phyloP scores from a whole-genome alignment of 2,888 invertebrate genomes.

The Synergus umbraculus region DNA sequence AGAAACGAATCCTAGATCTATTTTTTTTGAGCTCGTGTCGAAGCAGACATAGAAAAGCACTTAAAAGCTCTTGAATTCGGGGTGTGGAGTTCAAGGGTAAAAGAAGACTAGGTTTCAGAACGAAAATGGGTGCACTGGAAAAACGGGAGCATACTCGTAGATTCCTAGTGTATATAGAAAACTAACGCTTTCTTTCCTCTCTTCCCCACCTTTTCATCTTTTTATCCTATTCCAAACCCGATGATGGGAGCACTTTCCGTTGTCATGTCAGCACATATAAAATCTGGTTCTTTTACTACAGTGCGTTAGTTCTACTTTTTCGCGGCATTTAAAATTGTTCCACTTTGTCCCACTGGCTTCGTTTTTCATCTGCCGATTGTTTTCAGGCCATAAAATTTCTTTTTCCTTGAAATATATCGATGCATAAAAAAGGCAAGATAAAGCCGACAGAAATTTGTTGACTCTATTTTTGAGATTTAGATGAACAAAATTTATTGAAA shows the following conservation, averaged over 20 bases:
- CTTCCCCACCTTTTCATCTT: constrained; percentile 29
- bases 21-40: constrained; percentile 17
- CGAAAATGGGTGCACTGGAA: constrained; percentile 21
- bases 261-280: constrained; percentile 46
- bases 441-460: background rate
- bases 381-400: background rate
- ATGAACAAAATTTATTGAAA: background rate
- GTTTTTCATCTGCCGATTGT: constrained; percentile 43
- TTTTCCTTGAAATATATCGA: background rate
- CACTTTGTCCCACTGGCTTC: constrained; percentile 41
- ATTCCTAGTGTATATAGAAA: constrained; percentile 40
- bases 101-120: constrained; percentile 13
- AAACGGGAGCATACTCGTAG: constrained; percentile 44
- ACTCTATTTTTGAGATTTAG: background rate
- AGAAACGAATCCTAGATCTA: background rate
- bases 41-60: constrained; percentile 55
- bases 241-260: constrained; percentile 42
- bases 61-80: constrained; percentile 48
- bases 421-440: background rate
- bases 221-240: constrained; percentile 33
- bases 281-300: constrained; percentile 46
- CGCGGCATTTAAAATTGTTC: constrained; percentile 45
- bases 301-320: constrained; percentile 45
- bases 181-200: constrained; percentile 6
- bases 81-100: constrained; percentile 42